Evolutionary conservation across 2,797 vertebrate species (phyloP).

Genomic region (Morelia viridis): DNA sequence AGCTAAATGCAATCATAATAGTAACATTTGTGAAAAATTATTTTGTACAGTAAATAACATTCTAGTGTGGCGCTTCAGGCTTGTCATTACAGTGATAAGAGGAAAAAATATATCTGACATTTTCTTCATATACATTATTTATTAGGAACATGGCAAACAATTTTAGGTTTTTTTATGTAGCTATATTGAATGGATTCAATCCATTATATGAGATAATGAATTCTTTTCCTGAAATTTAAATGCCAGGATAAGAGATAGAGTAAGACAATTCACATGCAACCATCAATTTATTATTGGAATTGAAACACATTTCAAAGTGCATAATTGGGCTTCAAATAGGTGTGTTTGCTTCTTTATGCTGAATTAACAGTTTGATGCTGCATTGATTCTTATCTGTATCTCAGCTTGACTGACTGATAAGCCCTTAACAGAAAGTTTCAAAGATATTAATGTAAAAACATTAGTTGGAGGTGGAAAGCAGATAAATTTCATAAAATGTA

Average conservation of each 20-base stretch:
- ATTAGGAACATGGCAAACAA: slow-evolving; percentile 46
- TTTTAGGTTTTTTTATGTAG: slow-evolving; percentile 38
- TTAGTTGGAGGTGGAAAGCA: neutral
- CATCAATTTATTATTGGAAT: slow-evolving; percentile 55
- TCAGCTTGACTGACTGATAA: slow-evolving; percentile 47
- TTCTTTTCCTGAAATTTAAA: slow-evolving; percentile 51
- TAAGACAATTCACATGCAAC: slow-evolving; percentile 62
- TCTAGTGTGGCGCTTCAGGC: slow-evolving; percentile 37
- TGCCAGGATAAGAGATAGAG: slow-evolving; percentile 52
- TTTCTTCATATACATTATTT: slow-evolving; percentile 48
- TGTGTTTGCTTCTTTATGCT: slow-evolving; percentile 57
- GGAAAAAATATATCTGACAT: slow-evolving; percentile 7
- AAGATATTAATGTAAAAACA: neutral
- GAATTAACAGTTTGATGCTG: slow-evolving; percentile 63
- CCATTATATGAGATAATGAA: slow-evolving; percentile 41
- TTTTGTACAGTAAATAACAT: slow-evolving; percentile 29
- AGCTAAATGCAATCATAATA: slow-evolving; percentile 21
- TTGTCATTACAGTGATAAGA: neutral
- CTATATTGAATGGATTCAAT: slow-evolving; percentile 30
- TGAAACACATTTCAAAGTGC: slow-evolving; percentile 59
- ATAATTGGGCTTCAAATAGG: slow-evolving; percentile 52
- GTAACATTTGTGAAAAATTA: neutral
- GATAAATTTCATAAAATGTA: slow-evolving; percentile 28
- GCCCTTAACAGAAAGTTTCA: slow-evolving; percentile 25
- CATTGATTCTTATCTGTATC: slow-evolving; percentile 57